Evolutionary conservation across 1,140 invertebrate species (phyloP), one percentile per base, ranked within the genome.

Genomic region (Bombus confusus): DNA sequence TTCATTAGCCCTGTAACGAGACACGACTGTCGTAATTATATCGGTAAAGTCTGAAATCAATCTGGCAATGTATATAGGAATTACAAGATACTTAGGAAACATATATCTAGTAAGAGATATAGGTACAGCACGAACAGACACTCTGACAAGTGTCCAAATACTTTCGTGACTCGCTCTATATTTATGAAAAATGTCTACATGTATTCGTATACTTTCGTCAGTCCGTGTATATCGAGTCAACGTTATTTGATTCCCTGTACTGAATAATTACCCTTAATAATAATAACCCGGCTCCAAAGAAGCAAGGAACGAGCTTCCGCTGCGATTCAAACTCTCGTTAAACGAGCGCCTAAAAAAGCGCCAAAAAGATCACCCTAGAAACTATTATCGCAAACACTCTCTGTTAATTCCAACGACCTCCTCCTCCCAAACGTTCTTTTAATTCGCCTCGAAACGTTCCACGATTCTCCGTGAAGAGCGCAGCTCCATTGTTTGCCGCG

Each of bases 401-500:
- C 12, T 37, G 34, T 57, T 75, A 75, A 75, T 75, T 57, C 39
- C 64, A 25, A 68, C 78, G n/a, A 69, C 64, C 47, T n/a, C 39
- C 68, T 25, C 31, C n/a, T 25, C 2, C 43, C 25, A 34, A 8
- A 15, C 37, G 68, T 52, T 74, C 18, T 59, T 59, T 77, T 81
- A 73, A 83, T 68, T 83, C 81, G 64, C 59, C 39, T 43, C 18
- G 62, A 68, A 83, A 64, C 43, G 64, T 68, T 77, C 69, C 68
- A 62, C 52, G 52, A 72, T 81, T 66, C 81, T 3, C 39, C 62
- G 43, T 57, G 59, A 83, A 57, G 81, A 77, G 73, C 62, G 43
- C 62, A 41, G 62, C n/a, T 12, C 8, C 34, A 76, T 83, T 83
- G 81, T 83, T 76, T 47, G n/a, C 81, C 64, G n/a, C 73, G 73